phyloP scores from a whole-genome alignment of 2,113 vertebrate species.

The Chrysochloris asiatica region DNA sequence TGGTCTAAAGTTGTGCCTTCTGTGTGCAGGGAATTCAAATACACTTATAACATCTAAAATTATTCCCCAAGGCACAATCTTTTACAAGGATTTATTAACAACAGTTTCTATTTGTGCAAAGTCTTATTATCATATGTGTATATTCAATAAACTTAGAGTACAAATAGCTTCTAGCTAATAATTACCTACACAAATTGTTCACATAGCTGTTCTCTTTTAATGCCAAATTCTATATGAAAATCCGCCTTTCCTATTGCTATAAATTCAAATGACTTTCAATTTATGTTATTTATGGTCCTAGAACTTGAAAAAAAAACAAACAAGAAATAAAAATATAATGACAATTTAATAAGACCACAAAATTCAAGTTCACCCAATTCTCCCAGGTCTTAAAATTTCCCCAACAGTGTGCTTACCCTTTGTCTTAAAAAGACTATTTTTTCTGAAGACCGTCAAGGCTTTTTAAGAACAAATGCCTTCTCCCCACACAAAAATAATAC shows the following conservation, averaged over 20 bases:
- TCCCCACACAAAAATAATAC: background rate
- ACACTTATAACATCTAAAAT: constrained; percentile 62
- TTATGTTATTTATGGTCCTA: constrained; percentile 5
- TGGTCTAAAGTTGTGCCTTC: constrained; percentile 52
- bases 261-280: constrained; percentile 66
- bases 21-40: constrained; percentile 54
- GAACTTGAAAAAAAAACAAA: background rate
- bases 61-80: constrained; percentile 60
- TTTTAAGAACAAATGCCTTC: background rate
- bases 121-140: constrained; percentile 75
- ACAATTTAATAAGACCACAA: constrained; percentile 60
- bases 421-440: background rate
- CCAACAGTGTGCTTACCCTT: background rate
- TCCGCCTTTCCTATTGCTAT: constrained; percentile 25
- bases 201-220: constrained; percentile 46
- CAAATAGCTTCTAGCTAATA: constrained; percentile 74
- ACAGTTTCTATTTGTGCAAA: constrained; percentile 71
- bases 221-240: constrained; percentile 56
- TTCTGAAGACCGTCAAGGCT: background rate
- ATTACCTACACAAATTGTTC: constrained; percentile 73
- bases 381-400: constrained; percentile 33
- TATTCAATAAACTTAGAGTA: constrained; percentile 71
- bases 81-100: constrained; percentile 71
- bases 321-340: constrained; percentile 60
- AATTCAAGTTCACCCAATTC: constrained; percentile 41